Percentiles rank a stretch among this genome's conserved stretches.
Conservation (phyloP, 2,797 vertebrate species). For the Diglossa cyanea region DNA sequence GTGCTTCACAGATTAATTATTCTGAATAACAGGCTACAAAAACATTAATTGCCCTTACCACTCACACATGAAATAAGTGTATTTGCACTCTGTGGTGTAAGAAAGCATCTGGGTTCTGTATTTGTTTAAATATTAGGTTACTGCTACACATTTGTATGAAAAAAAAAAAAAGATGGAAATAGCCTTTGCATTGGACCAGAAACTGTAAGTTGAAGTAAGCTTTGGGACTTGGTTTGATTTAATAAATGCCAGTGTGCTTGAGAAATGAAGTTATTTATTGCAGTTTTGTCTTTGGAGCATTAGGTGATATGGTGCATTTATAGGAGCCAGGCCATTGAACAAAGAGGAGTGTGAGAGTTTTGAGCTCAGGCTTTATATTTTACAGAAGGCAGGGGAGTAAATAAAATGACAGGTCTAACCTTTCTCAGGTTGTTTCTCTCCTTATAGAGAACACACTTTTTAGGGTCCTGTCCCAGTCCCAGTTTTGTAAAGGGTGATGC, state of each 20-base stretch:
- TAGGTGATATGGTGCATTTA: neutral
- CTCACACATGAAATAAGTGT: neutral
- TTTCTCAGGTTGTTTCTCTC: neutral
- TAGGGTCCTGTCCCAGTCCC: neutral
- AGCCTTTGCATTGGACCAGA: neutral
- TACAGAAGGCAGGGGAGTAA: neutral
- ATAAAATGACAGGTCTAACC: neutral
- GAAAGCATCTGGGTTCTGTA: neutral
- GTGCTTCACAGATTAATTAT: neutral
- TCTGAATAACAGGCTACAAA: neutral
- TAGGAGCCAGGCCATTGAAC: neutral
- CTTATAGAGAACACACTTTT: neutral
- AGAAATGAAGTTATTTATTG: neutral
- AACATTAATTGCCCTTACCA: neutral
- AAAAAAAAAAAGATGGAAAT: neutral
- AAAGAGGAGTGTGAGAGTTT: neutral
- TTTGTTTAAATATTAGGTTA: neutral
- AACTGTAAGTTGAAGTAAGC: neutral
- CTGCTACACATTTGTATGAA: neutral
- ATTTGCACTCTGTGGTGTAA: neutral
- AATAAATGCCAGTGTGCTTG: neutral
- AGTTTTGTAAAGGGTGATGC: neutral
- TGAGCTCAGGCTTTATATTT: neutral
- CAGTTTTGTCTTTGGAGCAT: neutral
- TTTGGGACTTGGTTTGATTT: neutral